phyloP scores from a whole-genome alignment of 2,113 vertebrate genomes.

The Nymphicus hollandicus region DNA sequence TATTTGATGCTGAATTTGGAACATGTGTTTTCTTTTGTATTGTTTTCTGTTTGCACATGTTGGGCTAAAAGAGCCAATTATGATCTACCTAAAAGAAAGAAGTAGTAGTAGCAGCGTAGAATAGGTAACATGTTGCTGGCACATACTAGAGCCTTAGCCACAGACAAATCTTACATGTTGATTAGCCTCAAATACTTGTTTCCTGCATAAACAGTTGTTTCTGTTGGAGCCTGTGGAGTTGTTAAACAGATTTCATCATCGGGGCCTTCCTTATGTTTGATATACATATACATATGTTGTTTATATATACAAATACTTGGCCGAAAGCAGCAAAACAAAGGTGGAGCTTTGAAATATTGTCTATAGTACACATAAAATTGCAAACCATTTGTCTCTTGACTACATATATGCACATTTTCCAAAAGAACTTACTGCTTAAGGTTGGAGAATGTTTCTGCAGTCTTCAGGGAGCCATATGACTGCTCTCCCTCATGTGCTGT shows the following conservation, averaged over 20 bases:
- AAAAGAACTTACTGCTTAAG: neutral
- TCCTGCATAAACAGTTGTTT: neutral
- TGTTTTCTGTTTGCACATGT: neutral
- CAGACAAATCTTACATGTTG: neutral
- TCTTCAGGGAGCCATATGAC: neutral
- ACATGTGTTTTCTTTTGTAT: neutral
- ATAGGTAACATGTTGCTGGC: neutral
- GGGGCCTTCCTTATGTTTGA: neutral
- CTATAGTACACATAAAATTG: neutral
- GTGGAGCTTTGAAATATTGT: neutral
- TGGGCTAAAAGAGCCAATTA: neutral
- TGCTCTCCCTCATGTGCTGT: rapidly evolving
- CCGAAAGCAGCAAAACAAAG: neutral
- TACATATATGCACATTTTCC: neutral
- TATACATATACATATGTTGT: neutral
- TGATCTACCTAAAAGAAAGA: neutral
- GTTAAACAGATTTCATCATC: neutral
- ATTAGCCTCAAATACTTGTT: neutral
- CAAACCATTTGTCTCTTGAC: neutral
- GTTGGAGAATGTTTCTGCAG: neutral
- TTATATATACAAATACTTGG: neutral
- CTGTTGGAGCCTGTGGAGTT: neutral
- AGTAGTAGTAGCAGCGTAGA: neutral
- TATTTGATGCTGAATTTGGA: neutral
- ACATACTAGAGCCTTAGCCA: neutral